These are phyloP conservation scores for Ophion ventricosus DNA, from an alignment of 2,888 invertebrate species.

Conservation along the genomic window DNA sequence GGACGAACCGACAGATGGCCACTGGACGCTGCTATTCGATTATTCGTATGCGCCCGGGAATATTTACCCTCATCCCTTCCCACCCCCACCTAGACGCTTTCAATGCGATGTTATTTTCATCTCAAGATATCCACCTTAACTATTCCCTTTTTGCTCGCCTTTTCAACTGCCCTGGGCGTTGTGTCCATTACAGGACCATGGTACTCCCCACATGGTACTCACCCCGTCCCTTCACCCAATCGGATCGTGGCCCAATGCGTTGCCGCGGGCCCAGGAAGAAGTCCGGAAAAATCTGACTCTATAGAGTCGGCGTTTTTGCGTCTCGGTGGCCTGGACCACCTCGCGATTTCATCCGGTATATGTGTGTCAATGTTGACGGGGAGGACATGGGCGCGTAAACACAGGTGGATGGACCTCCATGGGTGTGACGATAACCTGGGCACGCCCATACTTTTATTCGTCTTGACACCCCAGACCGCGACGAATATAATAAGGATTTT, in stretches of 20 bases:
- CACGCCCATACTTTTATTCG: constrained; percentile 30
- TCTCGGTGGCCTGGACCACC: background rate
- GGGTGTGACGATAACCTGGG: background rate
- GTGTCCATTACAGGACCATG: background rate
- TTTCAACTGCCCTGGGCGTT: background rate
- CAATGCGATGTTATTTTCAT: constrained; percentile 22
- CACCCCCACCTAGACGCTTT: background rate
- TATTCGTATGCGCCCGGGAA: constrained; percentile 70
- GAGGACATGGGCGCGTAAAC: background rate
- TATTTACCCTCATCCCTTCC: constrained; percentile 48
- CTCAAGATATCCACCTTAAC: constrained; percentile 32
- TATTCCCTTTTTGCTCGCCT: constrained; percentile 28
- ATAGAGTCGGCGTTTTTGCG: background rate
- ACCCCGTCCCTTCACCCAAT: constrained; percentile 15
- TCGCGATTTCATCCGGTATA: background rate
- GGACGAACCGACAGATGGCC: constrained; percentile 81
- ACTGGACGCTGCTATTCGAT: constrained; percentile 75
- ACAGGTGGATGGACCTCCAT: background rate
- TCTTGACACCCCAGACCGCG: background rate
- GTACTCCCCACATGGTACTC: background rate
- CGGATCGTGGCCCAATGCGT: background rate
- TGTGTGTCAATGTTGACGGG: background rate
- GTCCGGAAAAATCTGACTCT: background rate
- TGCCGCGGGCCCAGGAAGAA: background rate
- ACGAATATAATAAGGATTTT: background rate